phyloP scores from a whole-genome alignment of 2,888 invertebrate species.

The Cephus runcator region DNA sequence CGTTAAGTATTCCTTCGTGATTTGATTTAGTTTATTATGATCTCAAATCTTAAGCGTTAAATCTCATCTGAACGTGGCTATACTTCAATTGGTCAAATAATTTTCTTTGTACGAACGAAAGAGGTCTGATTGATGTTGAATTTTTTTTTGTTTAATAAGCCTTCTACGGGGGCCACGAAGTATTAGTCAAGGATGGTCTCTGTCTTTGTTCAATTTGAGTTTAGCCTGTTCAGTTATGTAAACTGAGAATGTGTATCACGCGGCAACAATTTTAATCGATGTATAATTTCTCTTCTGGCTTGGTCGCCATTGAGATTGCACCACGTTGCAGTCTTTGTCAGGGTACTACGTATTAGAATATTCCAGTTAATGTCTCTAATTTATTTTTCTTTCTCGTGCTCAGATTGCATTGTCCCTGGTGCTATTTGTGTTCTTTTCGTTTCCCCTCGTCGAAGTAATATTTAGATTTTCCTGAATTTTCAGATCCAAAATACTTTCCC shows the following conservation, averaged over 20 bases:
- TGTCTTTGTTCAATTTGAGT: neutral
- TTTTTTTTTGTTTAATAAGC: neutral
- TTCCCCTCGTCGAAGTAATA: conserved; percentile 3
- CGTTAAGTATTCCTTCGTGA: conserved; percentile 1
- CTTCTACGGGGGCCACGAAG: neutral
- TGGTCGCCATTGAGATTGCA: conserved; percentile 22
- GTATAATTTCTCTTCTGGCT: neutral
- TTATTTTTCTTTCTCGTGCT: conserved; percentile 27
- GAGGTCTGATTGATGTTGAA: neutral
- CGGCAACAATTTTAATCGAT: conserved; percentile 14
- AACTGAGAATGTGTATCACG: neutral
- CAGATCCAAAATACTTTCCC: neutral
- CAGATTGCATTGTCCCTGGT: conserved; percentile 32
- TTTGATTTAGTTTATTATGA: neutral
- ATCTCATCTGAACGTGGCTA: neutral
- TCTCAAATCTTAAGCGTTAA: neutral
- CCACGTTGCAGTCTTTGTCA: conserved; percentile 30
- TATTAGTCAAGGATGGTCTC: neutral
- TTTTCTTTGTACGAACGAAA: neutral
- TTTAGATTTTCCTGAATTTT: conserved; percentile 23
- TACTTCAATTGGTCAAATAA: neutral
- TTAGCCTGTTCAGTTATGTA: neutral
- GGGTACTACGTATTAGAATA: conserved; percentile 30
- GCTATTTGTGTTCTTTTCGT: conserved; percentile 26
- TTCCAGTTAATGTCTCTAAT: conserved; percentile 26